Conservation (phyloP, 2,888 invertebrate species). For the Ormyrus thymus region DNA sequence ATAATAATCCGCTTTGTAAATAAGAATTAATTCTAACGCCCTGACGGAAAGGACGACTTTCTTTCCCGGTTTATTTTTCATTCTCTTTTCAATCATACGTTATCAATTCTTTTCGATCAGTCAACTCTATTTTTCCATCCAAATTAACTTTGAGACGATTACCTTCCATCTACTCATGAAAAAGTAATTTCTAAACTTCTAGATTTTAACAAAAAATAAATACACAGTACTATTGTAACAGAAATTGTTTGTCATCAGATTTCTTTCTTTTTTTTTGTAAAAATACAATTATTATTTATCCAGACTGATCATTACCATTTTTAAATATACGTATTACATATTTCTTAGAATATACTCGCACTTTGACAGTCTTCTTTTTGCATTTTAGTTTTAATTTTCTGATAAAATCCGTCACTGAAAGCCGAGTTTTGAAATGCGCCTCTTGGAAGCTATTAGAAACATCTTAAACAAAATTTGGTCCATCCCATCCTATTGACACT, state of each 20-base stretch:
- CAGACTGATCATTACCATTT: constrained; percentile 39
- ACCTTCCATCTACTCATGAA: constrained; percentile 20
- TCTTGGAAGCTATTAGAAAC: constrained; percentile 42
- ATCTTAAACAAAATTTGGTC: constrained; percentile 47
- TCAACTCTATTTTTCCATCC: constrained; percentile 31
- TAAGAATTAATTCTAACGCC: constrained; percentile 54
- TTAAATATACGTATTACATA: constrained; percentile 35
- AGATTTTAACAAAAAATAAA: constrained; percentile 40
- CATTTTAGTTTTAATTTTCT: constrained; percentile 43
- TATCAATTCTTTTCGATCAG: constrained; percentile 36
- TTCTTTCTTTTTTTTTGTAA: constrained; percentile 43
- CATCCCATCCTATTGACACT: constrained; percentile 34
- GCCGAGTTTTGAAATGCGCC: constrained; percentile 42
- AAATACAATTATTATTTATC: constrained; percentile 47
- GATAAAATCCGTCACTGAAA: constrained; percentile 37
- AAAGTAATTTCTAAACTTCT: constrained; percentile 33
- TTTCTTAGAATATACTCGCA: constrained; percentile 41
- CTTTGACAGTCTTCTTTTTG: constrained; percentile 33
- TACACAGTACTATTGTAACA: constrained; percentile 44
- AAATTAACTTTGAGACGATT: constrained; percentile 27
- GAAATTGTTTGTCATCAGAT: constrained; percentile 36
- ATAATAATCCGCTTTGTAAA: constrained; percentile 58
- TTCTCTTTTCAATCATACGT: constrained; percentile 24
- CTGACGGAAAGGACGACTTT: constrained; percentile 32
- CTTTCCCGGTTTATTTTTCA: constrained; percentile 15